phyloP scores from a whole-genome alignment of 2,888 invertebrate species.

The Andrena dorsata region DNA sequence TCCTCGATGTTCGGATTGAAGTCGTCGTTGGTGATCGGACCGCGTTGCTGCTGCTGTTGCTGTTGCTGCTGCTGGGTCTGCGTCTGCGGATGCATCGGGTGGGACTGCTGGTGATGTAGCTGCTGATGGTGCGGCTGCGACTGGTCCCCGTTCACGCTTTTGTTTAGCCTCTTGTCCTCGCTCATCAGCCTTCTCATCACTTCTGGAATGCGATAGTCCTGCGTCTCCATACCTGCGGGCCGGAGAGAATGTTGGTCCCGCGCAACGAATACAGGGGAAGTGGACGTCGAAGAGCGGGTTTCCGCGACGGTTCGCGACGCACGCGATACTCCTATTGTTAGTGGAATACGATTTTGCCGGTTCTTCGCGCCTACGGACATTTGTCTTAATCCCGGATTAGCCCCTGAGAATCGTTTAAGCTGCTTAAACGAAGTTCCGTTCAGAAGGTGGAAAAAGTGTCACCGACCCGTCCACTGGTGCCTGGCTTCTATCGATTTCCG shows the following conservation, averaged over 20 bases:
- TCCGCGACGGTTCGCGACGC: background rate
- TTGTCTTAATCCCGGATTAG: constrained; percentile 66
- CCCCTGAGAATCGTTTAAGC: constrained; percentile 54
- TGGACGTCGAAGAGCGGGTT: no score
- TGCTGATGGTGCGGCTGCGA: constrained; percentile 77
- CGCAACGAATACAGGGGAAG: background rate
- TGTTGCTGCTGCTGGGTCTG: constrained; percentile 76
- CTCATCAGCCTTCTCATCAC: constrained; percentile 87
- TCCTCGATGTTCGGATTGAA: constrained; percentile 84
- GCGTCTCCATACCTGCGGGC: constrained; percentile 80
- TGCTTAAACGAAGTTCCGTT: constrained; percentile 58
- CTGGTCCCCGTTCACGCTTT: constrained; percentile 82
- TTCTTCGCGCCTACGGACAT: constrained; percentile 48
- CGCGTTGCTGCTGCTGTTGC: constrained; percentile 70
- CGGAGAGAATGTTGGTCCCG: background rate
- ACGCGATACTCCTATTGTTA: background rate
- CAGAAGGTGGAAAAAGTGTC: constrained; percentile 63
- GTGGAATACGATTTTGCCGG: constrained; percentile 21
- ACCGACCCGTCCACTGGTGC: constrained; percentile 70
- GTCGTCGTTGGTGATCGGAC: constrained; percentile 85
- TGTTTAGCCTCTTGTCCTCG: constrained; percentile 86
- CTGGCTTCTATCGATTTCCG: constrained; percentile 83
- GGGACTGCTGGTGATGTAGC: constrained; percentile 76
- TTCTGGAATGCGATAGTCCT: constrained; percentile 86
- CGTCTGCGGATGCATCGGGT: constrained; percentile 76